Conservation (phyloP, 2,113 vertebrate species). For the Heterochromis multidens region DNA sequence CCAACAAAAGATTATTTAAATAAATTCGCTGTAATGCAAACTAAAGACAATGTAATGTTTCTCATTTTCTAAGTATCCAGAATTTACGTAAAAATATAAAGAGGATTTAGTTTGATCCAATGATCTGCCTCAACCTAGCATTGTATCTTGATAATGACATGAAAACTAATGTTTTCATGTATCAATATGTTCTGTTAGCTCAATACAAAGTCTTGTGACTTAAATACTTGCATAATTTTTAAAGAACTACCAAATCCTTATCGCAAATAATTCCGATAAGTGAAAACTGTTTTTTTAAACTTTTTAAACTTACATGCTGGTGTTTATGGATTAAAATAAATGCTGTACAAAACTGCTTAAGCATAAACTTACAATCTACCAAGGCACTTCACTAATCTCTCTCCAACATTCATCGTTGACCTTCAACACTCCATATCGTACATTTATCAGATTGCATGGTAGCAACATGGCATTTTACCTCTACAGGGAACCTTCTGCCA, state of each 20-base stretch:
- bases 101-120: not conserved
- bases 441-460: slow-evolving; percentile 34
- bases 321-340: not conserved
- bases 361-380: not conserved
- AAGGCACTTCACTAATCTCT: not conserved
- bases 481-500: slow-evolving; percentile 90
- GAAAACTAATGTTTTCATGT: not conserved
- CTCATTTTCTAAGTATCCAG: not conserved
- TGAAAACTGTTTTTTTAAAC: not conserved
- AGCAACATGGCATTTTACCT: slow-evolving; percentile 74
- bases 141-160: not conserved
- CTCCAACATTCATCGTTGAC: not conserved
- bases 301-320: not conserved
- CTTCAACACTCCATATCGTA: not conserved
- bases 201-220: not conserved
- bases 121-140: not conserved
- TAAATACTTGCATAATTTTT: not conserved
- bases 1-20: not conserved
- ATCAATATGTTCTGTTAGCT: not conserved
- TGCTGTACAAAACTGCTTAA: not conserved
- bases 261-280: not conserved
- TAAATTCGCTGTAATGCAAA: not conserved
- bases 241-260: not conserved
- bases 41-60: not conserved
- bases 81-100: not conserved